A percentile compares a stretch with the other conserved stretches of the same genome.
Evolutionary conservation across 2,888 invertebrate species (phyloP).

Genomic region (Tachystola acroxantha): DNA sequence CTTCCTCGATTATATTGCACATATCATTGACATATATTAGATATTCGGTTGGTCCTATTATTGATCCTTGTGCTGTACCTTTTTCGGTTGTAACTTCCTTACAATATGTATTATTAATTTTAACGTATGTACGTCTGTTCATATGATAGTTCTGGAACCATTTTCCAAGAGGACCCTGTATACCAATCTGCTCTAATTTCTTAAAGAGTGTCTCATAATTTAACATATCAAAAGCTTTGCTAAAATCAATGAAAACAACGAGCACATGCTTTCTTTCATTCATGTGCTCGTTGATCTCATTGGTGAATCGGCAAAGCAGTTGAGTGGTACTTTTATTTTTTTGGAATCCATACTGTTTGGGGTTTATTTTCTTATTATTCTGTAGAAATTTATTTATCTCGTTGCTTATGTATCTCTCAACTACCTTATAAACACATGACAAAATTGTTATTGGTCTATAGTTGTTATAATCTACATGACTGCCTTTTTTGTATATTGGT

Average conservation of each 20-base stretch:
- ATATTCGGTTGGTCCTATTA: slow-evolving; percentile 2
- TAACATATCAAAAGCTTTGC: slow-evolving; percentile 9
- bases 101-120: background rate
- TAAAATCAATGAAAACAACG: slow-evolving; percentile 7
- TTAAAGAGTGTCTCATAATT: slow-evolving; percentile 1
- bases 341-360: slow-evolving; percentile 11
- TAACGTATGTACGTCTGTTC: slow-evolving; percentile 2
- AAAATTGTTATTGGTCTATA: slow-evolving; percentile 14
- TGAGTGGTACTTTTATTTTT: slow-evolving; percentile 7
- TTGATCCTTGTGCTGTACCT: slow-evolving; percentile 8
- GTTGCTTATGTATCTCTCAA: slow-evolving; percentile 7
- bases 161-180: slow-evolving; percentile 6
- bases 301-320: slow-evolving; percentile 9
- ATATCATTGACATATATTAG: slow-evolving; percentile 2
- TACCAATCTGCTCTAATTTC: slow-evolving; percentile 2
- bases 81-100: background rate
- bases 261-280: slow-evolving; percentile 5
- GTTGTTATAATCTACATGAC: slow-evolving; percentile 6
- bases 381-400: slow-evolving; percentile 8
- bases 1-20: slow-evolving; percentile 6
- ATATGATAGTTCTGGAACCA: slow-evolving; percentile 4
- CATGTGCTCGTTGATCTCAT: slow-evolving; percentile 6
- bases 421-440: slow-evolving; percentile 9
- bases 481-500: slow-evolving; percentile 12
- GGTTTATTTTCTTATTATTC: slow-evolving; percentile 5